Evolutionary conservation across 2,888 invertebrate species (phyloP).

Genomic region (Thumatha senex): DNA sequence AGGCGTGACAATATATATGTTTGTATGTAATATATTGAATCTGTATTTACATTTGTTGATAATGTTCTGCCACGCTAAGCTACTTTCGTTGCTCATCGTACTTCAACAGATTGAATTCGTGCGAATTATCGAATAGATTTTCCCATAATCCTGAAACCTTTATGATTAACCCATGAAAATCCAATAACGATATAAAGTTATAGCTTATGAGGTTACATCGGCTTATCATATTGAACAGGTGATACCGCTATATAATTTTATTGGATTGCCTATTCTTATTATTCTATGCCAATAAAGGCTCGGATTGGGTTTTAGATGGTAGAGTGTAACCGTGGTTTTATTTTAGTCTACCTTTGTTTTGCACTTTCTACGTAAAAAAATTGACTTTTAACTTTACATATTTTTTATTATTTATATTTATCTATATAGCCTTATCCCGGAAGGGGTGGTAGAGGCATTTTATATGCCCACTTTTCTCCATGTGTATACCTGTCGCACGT

Average conservation of each 20-base stretch:
- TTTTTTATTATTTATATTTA: too few species aligned
- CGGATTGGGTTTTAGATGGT: constrained; percentile 22
- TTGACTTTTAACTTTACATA: too few species aligned
- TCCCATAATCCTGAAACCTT: constrained; percentile 25
- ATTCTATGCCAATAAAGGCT: constrained; percentile 40
- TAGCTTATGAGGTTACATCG: constrained; percentile 31
- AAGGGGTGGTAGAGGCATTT: too few species aligned
- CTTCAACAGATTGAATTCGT: constrained; percentile 25
- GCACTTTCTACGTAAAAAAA: too few species aligned
- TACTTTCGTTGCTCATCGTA: too few species aligned
- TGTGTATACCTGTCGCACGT: too few species aligned
- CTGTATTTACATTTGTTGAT: too few species aligned
- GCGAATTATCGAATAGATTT: constrained; percentile 20
- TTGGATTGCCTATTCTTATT: constrained; percentile 36
- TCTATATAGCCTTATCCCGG: too few species aligned
- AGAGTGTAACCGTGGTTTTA: constrained; percentile 11
- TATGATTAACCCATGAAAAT: constrained; percentile 17
- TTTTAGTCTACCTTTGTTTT: background rate
- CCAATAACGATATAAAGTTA: constrained; percentile 29
- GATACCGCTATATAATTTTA: constrained; percentile 42
- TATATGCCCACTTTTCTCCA: too few species aligned
- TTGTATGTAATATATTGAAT: too few species aligned
- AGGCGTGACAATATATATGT: too few species aligned
- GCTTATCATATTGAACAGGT: constrained; percentile 25
- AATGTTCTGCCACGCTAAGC: too few species aligned